A percentile compares a stretch with the other conserved stretches of the same genome.
Conservation (phyloP, 2,113 vertebrate genomes). For the Noturus placidus region DNA sequence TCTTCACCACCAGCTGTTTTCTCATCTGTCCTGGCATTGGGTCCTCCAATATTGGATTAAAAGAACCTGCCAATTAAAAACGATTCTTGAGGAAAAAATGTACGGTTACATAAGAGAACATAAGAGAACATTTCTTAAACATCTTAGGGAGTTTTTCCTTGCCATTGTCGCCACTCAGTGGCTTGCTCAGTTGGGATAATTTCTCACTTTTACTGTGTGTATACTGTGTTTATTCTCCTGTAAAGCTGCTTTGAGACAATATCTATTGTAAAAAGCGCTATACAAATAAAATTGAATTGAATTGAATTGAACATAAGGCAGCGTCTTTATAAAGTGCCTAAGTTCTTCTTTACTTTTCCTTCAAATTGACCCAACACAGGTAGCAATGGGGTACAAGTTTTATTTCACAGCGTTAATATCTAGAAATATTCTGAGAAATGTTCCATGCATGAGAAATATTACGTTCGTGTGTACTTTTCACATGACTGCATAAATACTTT, state of each 20-base stretch:
- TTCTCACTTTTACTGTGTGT: no score
- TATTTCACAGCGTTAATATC: not conserved
- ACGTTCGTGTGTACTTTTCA: not conserved
- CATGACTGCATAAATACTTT: not conserved
- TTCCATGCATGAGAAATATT: not conserved
- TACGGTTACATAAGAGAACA: not conserved
- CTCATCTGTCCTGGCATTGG: slow-evolving; percentile 83
- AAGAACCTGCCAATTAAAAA: slow-evolving; percentile 73
- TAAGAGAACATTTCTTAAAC: no score
- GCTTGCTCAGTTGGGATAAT: no score
- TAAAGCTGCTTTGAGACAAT: no score
- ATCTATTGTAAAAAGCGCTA: no score
- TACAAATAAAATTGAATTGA: no score
- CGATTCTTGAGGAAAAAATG: not conserved
- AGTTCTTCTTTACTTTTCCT: not conserved
- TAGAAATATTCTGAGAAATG: not conserved
- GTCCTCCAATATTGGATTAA: slow-evolving; percentile 90
- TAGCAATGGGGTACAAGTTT: not conserved
- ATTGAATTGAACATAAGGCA: no score
- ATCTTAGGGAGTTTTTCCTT: no score
- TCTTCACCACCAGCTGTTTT: slow-evolving; percentile 89
- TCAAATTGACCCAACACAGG: not conserved
- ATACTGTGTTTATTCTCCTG: no score
- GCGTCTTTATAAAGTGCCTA: not conserved
- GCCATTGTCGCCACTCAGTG: no score